Evolutionary conservation across 2,797 vertebrate genomes (phyloP), one percentile per base, ranked within the genome.

Genomic region (Pelobates cultripes): DNA sequence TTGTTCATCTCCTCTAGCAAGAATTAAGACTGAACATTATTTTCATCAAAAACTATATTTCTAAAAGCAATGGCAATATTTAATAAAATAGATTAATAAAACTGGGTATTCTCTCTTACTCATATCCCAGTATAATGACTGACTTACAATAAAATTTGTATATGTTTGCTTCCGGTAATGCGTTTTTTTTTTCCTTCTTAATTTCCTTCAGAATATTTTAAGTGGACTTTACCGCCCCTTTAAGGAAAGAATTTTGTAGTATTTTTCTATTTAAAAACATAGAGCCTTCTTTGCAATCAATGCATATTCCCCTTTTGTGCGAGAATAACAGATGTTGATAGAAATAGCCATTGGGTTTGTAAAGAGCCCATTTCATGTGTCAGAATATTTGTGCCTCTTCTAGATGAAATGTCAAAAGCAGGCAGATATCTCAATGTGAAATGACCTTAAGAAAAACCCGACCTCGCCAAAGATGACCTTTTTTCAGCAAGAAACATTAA

Each of bases 351-450:
- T 87, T 87, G 89, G 91, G 86, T 88, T 89, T 89, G 87, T 88
- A 89, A 89, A 91, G 91, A 91, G 89, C 88, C 92, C 92, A 91
- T 90, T 91, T 86, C 86, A 78, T 87, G 88, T 94, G 93, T 93
- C 92, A 92, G 88, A 87, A 90, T 89, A 89, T 86, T 86, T 87
- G 87, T 86, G 87, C 85, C 87, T 89, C 88, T 85, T 84, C 79
- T 84, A 89, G 90, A 92, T 88, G 87, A 90, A 90, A 91, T 90
- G 92, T 90, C 91, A 92, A 78, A 90, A 89, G 86, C 85, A 89
- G 89, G 87, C 90, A 90, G 88, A 89, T 87, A 87, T 90, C 89
- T 91, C 89, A 85, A 76, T 89, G 89, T 89, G 91, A 93, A 93
- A 89, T 88, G 90, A 92, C 91, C 91, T 91, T 90, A 90, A 91